Evolutionary conservation across 2,113 vertebrate species (phyloP), one percentile per base, ranked within the genome.

Genomic region (Cryptotis parvus): DNA sequence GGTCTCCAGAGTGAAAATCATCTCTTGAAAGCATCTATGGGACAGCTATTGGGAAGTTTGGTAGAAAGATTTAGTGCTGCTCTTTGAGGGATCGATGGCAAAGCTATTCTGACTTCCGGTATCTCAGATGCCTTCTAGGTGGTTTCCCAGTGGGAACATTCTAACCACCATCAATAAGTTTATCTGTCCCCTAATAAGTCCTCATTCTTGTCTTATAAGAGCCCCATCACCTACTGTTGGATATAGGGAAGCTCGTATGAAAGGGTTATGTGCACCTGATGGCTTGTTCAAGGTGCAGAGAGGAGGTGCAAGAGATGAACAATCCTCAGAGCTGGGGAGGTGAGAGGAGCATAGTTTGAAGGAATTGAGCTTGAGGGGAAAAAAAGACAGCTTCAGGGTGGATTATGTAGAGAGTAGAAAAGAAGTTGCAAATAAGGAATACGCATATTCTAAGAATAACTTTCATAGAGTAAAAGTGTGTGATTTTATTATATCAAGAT

Each of bases 1-100:
- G 83, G 93, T 95, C 84, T 95, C 93, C 70, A 74, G 58, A 66
- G 90, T 79, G 41, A 95, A 93, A 95, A 94, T 37, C 14, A 24
- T 69, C 65, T 83, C 65, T 84, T 77, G 39, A 90, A 90, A 94
- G 76, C 74, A 80, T 43, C 75, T 91, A 55, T 5, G 15, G 39
- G 78, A 80, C 18, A 84, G 76, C 52, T 89, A 1, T 81, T 69
- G 65, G 90, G 70, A 91, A 16, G 33, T 39, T 49, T 61, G 24
- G 24, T 4, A 22, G 73, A 52, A 61, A 83, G 90, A 96, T 93
- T 94, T 94, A 95, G 76, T 65, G 69, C 49, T 70, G 45, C 39
- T 89, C 66, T 87, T 90, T 43, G 35, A 78, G 31, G 69, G 55
- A 92, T 94, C 52, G 0, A 95, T 91, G 55, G 39, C 88, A 35